These are phyloP conservation scores for Bucorvus abyssinicus DNA, from an alignment of 2,797 vertebrate genomes.

Conservation along the genomic window DNA sequence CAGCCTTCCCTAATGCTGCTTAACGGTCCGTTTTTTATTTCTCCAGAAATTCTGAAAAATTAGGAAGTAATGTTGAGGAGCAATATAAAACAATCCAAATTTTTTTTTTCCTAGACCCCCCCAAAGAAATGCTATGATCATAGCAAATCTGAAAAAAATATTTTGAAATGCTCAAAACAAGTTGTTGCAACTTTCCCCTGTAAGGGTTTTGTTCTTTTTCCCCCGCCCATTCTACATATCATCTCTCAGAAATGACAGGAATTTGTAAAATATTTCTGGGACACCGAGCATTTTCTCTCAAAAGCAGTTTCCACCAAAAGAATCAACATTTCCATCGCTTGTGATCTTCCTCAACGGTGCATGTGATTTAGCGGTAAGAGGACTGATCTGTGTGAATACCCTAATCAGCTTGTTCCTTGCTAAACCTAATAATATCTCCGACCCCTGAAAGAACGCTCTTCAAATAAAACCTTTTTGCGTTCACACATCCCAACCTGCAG, in stretches of 20 bases:
- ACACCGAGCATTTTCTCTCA: neutral
- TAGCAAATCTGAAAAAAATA: neutral
- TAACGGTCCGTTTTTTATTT: neutral
- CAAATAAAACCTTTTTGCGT: constrained; percentile 31
- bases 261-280: neutral
- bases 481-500: constrained; percentile 28
- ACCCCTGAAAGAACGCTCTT: constrained; percentile 8
- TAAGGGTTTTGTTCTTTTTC: neutral
- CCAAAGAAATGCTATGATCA: neutral
- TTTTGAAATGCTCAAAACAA: neutral
- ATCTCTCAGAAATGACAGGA: neutral
- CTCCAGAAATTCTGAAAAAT: neutral
- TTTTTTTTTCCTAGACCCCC: too few species aligned
- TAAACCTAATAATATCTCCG: constrained; percentile 50
- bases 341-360: constrained; percentile 1
- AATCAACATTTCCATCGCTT: neutral
- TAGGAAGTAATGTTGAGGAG: neutral
- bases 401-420: constrained; percentile 3
- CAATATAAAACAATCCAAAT: neutral
- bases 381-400: neutral
- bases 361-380: neutral
- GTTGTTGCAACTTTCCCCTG: neutral
- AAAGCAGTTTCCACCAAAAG: neutral
- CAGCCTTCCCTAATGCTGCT: neutral
- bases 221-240: fast-evolving